Evolutionary conservation across 2,113 vertebrate genomes (phyloP).

Genomic region (Anser brachyrhynchus): DNA sequence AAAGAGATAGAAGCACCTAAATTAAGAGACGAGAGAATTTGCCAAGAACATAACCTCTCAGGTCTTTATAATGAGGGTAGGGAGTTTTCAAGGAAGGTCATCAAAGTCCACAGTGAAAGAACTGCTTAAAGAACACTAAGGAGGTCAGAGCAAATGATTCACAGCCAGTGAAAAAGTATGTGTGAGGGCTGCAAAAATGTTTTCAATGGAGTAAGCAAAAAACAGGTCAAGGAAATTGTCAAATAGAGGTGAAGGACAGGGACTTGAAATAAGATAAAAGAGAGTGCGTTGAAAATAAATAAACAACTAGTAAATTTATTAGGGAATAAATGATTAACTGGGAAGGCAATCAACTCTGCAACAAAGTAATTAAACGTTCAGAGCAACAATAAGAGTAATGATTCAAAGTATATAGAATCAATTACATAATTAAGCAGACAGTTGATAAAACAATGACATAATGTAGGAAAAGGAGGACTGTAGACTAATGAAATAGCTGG

Average conservation of each 20-base stretch:
- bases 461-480: neutral
- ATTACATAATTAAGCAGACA: neutral
- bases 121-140: neutral
- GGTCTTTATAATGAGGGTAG: neutral
- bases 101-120: neutral
- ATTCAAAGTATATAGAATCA: neutral
- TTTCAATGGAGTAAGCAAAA: neutral
- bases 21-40: neutral
- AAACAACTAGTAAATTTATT: neutral
- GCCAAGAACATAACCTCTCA: neutral
- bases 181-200: neutral
- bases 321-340: neutral
- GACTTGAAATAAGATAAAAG: neutral
- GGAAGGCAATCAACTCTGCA: neutral
- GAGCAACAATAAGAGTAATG: neutral
- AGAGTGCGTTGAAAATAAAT: neutral
- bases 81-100: neutral
- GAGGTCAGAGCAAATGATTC: neutral
- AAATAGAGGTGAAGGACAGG: neutral
- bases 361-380: constrained; percentile 12
- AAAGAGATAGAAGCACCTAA: neutral
- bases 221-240: neutral
- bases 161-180: neutral
- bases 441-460: neutral
- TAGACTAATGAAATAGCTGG: neutral